These are phyloP conservation scores for Oeneis ivallda DNA, from an alignment of 2,888 invertebrate species.

Conservation along the genomic window DNA sequence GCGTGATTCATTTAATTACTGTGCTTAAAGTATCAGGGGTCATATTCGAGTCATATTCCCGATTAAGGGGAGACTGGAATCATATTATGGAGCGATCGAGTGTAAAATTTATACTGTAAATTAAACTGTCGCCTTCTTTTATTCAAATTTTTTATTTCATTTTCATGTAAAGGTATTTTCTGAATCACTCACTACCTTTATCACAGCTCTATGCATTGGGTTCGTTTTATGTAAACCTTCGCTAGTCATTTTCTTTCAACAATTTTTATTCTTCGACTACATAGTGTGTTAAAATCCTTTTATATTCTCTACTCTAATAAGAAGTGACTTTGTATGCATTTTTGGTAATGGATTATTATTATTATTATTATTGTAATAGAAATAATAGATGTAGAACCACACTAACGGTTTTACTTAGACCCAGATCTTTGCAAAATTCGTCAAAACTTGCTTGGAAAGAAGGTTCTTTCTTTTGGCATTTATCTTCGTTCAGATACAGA, in stretches of 20 bases:
- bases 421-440: not conserved
- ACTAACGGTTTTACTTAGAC: constrained; percentile 13
- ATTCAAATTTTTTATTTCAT: no score
- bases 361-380: constrained; percentile 33
- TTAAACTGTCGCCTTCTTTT: constrained; percentile 25
- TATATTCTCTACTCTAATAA: constrained; percentile 20
- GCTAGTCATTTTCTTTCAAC: constrained; percentile 8
- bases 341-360: constrained; percentile 37
- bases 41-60: constrained; percentile 6
- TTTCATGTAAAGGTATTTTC: no score
- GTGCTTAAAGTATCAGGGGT: constrained; percentile 12
- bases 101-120: constrained; percentile 29
- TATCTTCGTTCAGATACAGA: no score
- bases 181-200: no score
- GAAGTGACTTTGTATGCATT: constrained; percentile 32
- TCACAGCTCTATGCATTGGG: not conserved
- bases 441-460: no score
- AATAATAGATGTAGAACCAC: constrained; percentile 35
- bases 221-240: not conserved
- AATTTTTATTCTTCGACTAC: constrained; percentile 3
- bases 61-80: not conserved
- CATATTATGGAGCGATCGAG: constrained; percentile 16
- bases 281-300: constrained; percentile 9
- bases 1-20: constrained; percentile 20
- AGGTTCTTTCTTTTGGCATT: no score